A percentile compares a stretch with the other conserved stretches of the same genome.
Evolutionary conservation across 2,797 vertebrate species (phyloP).

Genomic region (Antrozous pallidus): DNA sequence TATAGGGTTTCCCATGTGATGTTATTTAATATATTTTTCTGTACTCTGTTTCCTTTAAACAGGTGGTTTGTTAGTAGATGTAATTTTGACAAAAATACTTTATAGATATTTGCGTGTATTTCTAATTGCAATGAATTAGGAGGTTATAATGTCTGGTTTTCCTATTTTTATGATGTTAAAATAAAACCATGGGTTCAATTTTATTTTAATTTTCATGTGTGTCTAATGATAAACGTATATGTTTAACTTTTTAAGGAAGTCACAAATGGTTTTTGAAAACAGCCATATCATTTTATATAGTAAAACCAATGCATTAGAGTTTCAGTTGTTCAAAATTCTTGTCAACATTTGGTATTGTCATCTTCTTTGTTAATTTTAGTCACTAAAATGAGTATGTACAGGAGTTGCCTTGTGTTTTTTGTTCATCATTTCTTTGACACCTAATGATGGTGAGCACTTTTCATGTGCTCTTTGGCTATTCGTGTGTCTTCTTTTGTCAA

Average conservation of each 20-base stretch:
- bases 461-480: neutral
- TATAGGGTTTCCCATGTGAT: neutral
- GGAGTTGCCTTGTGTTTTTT: neutral
- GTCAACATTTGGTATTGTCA: neutral
- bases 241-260: neutral
- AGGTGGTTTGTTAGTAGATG: neutral
- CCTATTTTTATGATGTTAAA: neutral
- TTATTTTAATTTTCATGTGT: constrained; percentile 22
- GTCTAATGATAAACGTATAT: neutral
- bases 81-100: neutral
- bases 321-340: neutral
- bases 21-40: neutral
- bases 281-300: neutral
- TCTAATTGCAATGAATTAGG: neutral
- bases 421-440: neutral
- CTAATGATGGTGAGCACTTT: neutral
- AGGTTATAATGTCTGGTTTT: neutral
- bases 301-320: neutral
- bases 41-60: neutral
- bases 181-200: neutral
- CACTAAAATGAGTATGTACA: neutral
- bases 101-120: neutral
- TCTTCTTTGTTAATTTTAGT: neutral
- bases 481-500: neutral
- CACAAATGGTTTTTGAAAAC: neutral